Base-by-base conservation (phyloP, 2,113 vertebrate species). In the Falco punctatus region DNA sequence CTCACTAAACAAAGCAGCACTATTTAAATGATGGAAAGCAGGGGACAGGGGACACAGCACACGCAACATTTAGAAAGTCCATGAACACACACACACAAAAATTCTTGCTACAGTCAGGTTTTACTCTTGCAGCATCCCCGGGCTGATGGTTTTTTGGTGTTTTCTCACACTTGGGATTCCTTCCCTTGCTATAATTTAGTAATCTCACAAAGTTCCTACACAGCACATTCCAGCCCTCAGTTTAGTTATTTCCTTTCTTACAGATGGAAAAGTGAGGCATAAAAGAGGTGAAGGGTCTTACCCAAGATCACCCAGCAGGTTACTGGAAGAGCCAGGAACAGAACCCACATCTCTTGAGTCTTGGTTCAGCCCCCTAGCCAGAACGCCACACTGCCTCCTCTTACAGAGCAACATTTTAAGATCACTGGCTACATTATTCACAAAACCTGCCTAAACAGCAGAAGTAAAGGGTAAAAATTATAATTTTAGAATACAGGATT, bases 401-500 rank as follows among this genome's bases (percentile, higher is more conserved):
- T 94, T 95, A 97, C 81, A 94, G 92, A 97, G 86, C 89, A 95
- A 92, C 32, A 90, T 95, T 96, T 95, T 96, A 95, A 95, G 86
- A 96, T 28, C 96, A 95, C 61, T 96, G 81, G 88, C 95, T 94
- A 96, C 42, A 92, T 95, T 97, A 94, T 96, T 95, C 96, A 94
- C 89, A 97, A 96, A 92, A 95, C 89, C 96, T 96, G 95, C 91
- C 92, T 95, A 84, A 95, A 97, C 94, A 94, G 94, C 86, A 97
- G 96, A 96, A 97, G 96, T 96, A 97, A 95, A 97, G 96, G 94
- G 92, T 83, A 97, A 94, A 96, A 95, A 94, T 89, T 89, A 89
- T 94, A 73, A 91, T 91, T 95, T 92, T 91, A 95, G 91, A 90
- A 97, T 80, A 82, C 24, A 90, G 87, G 84, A 92, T 66, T 94